A percentile compares a stretch with the other conserved stretches of the same genome.
Conservation (phyloP, 1,140 invertebrate genomes). For the Drosophila prosaltans region DNA sequence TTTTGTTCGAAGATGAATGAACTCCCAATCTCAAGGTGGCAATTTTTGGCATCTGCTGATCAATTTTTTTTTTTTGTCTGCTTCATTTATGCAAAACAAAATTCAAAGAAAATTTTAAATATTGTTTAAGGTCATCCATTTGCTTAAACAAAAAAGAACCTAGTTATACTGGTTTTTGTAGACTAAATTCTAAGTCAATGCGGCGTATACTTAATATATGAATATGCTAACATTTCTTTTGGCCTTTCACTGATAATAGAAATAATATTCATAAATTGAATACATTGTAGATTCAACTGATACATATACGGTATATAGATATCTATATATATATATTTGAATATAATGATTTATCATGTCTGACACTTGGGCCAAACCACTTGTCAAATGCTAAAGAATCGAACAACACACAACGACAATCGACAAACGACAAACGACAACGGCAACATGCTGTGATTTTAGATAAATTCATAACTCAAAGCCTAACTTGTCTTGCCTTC, state of each 20-base stretch:
- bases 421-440: constrained; percentile 43
- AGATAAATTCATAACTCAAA: constrained; percentile 80
- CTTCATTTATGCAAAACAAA: constrained; percentile 26
- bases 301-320: not conserved
- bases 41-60: constrained; percentile 19
- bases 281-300: constrained; percentile 1
- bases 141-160: constrained; percentile 30
- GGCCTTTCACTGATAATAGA: constrained; percentile 37
- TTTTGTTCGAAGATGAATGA: constrained; percentile 45
- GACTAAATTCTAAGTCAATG: constrained; percentile 1
- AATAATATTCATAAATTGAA: constrained; percentile 18
- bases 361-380: constrained; percentile 80
- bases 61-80: constrained; percentile 30
- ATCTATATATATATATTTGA: constrained; percentile 34
- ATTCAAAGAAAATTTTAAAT: constrained; percentile 21
- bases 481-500: constrained; percentile 79
- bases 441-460: constrained; percentile 76
- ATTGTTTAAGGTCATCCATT: constrained; percentile 55
- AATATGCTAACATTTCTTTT: constrained; percentile 37
- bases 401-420: constrained; percentile 36
- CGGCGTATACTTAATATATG: constrained; percentile 44
- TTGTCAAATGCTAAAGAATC: constrained; percentile 69
- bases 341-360: constrained; percentile 75
- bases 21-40: constrained; percentile 51
- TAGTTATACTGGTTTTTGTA: constrained; percentile 41